Evolutionary conservation across 2,113 vertebrate genomes (phyloP).

Genomic region (Psettodes erumei): DNA sequence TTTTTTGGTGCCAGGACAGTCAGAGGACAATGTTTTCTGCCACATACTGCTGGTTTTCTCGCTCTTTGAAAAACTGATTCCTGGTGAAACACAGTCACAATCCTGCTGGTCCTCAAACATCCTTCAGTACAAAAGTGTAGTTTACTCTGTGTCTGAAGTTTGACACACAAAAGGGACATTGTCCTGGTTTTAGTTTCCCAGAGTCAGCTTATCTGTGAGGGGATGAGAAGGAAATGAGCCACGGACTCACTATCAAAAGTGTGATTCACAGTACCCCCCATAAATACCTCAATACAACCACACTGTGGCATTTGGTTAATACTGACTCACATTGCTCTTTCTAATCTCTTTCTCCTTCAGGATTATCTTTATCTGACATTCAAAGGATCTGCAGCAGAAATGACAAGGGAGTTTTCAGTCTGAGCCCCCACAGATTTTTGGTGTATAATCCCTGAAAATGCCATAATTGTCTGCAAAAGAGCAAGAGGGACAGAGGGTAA

Average conservation of each 20-base stretch:
- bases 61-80: not conserved
- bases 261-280: slow-evolving; percentile 44
- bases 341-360: slow-evolving; percentile 12
- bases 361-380: slow-evolving; percentile 16
- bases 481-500: not conserved
- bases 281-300: slow-evolving; percentile 30
- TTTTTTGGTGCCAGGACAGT: too few species aligned
- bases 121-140: not conserved
- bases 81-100: not conserved
- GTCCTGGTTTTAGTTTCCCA: slow-evolving; percentile 54
- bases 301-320: slow-evolving; percentile 24
- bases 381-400: slow-evolving; percentile 10
- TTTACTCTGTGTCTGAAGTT: slow-evolving; percentile 29
- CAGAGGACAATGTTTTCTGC: too few species aligned
- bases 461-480: not conserved
- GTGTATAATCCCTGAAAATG: not conserved
- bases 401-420: not conserved
- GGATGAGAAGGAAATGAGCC: slow-evolving; percentile 50
- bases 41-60: too few species aligned
- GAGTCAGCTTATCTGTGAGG: slow-evolving; percentile 44
- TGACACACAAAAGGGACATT: slow-evolving; percentile 59
- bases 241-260: slow-evolving; percentile 29
- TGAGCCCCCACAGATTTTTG: not conserved
- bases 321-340: slow-evolving; percentile 31
- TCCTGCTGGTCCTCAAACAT: not conserved